Conservation (phyloP, 2,113 vertebrate genomes). For the Limanda limanda region DNA sequence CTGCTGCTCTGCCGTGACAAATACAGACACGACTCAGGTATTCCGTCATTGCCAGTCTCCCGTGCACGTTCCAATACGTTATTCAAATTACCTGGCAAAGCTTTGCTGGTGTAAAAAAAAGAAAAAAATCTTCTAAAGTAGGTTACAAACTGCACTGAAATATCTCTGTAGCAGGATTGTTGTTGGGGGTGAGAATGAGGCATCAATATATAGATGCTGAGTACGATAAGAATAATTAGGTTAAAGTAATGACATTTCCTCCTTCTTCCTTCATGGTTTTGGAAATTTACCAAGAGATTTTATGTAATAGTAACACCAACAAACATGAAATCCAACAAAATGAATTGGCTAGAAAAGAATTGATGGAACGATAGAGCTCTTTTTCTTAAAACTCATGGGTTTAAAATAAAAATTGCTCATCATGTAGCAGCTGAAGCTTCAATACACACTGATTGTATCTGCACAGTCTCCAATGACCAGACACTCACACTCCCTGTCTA, state of each 20-base stretch:
- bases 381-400: background rate
- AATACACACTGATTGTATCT: background rate
- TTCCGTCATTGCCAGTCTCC: constrained; percentile 46
- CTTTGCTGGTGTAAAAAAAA: constrained; percentile 38
- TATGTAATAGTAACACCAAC: too few relatives aligned
- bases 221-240: too few relatives aligned
- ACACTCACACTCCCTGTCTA: too few relatives aligned
- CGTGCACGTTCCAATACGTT: constrained; percentile 50
- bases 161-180: constrained; percentile 27
- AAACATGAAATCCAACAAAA: too few relatives aligned
- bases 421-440: background rate
- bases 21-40: constrained; percentile 39
- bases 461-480: background rate
- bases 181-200: too few relatives aligned
- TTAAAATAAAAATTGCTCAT: background rate
- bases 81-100: constrained; percentile 46
- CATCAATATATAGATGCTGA: too few relatives aligned
- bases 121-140: constrained; percentile 19
- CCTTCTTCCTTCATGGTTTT: too few relatives aligned
- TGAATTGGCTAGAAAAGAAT: background rate
- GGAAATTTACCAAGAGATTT: too few relatives aligned
- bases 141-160: constrained; percentile 42
- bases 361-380: background rate
- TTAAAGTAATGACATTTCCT: too few relatives aligned
- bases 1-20: constrained; percentile 1